Evolutionary conservation across 2,113 vertebrate genomes (phyloP).

Genomic region (Meleagris gallopavo): DNA sequence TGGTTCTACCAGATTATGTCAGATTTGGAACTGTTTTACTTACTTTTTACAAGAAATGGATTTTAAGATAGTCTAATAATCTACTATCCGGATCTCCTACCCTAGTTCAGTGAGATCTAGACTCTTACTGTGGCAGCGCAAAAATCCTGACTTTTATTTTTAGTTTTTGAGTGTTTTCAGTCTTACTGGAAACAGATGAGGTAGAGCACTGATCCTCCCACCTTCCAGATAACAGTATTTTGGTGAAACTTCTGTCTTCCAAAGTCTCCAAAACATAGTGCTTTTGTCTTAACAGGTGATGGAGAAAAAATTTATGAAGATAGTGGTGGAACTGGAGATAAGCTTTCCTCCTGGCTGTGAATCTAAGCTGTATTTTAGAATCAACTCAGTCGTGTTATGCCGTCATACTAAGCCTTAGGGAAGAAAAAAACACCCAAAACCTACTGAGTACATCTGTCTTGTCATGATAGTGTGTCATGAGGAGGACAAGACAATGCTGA

Average conservation of each 20-base stretch:
- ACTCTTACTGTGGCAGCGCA: neutral
- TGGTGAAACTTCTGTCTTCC: neutral
- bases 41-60: neutral
- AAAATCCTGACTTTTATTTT: neutral
- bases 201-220: neutral
- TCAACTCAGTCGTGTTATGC: neutral
- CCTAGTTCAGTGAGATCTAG: neutral
- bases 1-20: neutral
- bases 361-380: neutral
- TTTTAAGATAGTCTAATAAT: neutral
- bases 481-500: neutral
- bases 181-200: neutral
- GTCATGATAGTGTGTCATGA: neutral
- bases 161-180: neutral
- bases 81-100: neutral
- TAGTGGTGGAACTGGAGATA: neutral
- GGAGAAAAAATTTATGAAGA: neutral
- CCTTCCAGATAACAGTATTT: neutral
- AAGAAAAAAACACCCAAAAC: neutral
- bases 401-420: neutral
- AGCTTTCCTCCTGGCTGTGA: neutral
- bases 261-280: neutral
- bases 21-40: neutral
- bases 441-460: neutral
- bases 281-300: neutral